phyloP scores from a whole-genome alignment of 2,113 vertebrate species.

The Sialia sialis region DNA sequence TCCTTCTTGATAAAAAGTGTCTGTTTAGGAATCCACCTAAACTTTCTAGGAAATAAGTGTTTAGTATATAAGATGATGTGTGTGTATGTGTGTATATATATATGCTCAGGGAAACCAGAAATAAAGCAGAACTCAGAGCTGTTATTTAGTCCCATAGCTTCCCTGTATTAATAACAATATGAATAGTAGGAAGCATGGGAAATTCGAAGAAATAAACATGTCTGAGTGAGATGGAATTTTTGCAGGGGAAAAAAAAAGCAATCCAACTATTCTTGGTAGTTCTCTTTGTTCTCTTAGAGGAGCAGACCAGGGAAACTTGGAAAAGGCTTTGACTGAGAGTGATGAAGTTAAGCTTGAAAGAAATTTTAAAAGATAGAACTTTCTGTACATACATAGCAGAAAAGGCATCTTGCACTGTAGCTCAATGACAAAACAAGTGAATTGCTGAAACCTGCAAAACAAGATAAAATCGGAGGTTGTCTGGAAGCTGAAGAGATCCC shows the following conservation, averaged over 20 bases:
- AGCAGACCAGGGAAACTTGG: background rate
- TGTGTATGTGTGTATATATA: too few species aligned
- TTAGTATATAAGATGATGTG: background rate
- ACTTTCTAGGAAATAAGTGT: background rate
- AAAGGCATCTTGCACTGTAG: background rate
- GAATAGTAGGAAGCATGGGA: background rate
- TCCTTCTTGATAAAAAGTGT: background rate
- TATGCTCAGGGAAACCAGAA: background rate
- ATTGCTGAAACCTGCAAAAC: background rate
- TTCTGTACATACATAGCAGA: background rate
- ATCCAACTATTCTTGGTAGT: background rate
- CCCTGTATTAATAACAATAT: fast-evolving
- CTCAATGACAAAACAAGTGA: background rate
- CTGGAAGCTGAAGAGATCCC: background rate
- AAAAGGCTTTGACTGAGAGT: background rate
- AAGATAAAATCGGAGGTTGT: background rate
- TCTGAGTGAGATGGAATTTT: background rate
- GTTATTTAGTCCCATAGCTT: background rate
- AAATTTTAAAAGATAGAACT: background rate
- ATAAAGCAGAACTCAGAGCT: background rate
- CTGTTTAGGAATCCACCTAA: background rate
- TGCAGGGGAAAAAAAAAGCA: background rate
- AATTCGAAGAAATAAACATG: background rate
- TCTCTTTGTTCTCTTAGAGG: background rate
- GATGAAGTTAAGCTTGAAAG: background rate